Evolutionary conservation across 2,113 vertebrate genomes (phyloP).

Genomic region (Hippocampus zosterae): DNA sequence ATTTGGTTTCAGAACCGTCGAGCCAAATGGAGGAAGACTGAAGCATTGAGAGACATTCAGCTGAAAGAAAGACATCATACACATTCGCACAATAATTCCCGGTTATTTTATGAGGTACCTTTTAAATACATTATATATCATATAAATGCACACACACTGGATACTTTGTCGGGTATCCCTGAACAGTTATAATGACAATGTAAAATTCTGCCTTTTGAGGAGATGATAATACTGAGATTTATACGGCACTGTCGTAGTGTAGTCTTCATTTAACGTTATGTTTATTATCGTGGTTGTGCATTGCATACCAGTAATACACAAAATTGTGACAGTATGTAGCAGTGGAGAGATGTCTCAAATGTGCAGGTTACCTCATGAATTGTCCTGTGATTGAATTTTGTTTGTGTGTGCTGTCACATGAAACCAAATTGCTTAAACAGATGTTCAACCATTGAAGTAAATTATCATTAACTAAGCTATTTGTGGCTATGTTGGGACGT

Average conservation of each 20-base stretch:
- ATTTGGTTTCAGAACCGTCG: constrained; percentile 68
- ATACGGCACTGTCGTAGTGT: neutral
- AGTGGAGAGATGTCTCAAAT: no score
- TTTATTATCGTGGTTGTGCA: neutral
- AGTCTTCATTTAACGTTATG: neutral
- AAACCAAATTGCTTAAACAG: neutral
- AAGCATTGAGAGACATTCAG: constrained; percentile 51
- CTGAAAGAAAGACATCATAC: constrained; percentile 19
- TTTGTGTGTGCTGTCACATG: neutral
- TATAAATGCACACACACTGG: neutral
- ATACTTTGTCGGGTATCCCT: neutral
- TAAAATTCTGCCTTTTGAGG: neutral
- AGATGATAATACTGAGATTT: neutral
- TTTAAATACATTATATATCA: neutral
- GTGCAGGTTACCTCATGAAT: neutral
- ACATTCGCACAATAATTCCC: constrained; percentile 6
- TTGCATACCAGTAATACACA: no score
- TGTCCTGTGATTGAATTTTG: neutral
- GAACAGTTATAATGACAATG: neutral
- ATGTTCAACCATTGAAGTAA: neutral
- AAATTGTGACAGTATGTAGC: no score
- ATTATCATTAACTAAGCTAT: neutral
- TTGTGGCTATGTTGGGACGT: neutral
- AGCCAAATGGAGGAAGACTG: constrained; percentile 62
- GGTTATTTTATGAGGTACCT: constrained; percentile 43